These are phyloP conservation scores for Coelopa pilipes DNA, from an alignment of 2,888 invertebrate species.

Conservation along the genomic window DNA sequence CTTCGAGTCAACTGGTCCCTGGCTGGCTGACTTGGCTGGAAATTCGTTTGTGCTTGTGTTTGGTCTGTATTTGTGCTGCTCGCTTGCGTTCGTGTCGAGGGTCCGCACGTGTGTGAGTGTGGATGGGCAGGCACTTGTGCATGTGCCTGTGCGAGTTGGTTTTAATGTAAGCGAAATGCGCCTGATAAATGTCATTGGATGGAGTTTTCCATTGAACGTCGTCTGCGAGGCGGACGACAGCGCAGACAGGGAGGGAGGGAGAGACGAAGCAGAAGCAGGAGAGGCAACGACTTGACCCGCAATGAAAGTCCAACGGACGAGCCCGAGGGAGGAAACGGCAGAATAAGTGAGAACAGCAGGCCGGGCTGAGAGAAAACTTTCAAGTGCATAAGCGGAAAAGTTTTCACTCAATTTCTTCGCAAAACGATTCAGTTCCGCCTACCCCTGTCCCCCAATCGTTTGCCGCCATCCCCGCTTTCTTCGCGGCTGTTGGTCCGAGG, in stretches of 20 bases:
- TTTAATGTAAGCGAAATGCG: no score
- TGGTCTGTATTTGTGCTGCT: no score
- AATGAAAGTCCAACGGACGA: background rate
- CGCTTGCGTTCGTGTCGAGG: no score
- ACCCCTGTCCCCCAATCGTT: background rate
- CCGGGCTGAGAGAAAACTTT: background rate
- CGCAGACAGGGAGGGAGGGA: no score
- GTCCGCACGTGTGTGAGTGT: background rate
- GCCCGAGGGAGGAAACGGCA: background rate
- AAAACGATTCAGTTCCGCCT: background rate
- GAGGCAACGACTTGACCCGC: background rate
- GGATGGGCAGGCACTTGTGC: background rate
- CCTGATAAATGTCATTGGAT: no score
- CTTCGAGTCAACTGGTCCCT: background rate
- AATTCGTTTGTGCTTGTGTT: conserved; percentile 23
- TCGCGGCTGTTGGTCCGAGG: no score
- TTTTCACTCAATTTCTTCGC: conserved; percentile 19
- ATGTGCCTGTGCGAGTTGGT: conserved; percentile 6
- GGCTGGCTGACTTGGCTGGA: background rate
- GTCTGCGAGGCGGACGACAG: no score
- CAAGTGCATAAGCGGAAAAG: conserved; percentile 15
- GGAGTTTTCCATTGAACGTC: no score
- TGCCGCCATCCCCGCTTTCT: background rate
- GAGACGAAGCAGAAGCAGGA: background rate
- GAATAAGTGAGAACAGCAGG: background rate